A percentile compares a stretch with the other conserved stretches of the same genome.
These are phyloP conservation scores for Drosophila melanogaster DNA, from an alignment of 1,140 invertebrate species.

Conservation along the genomic window DNA sequence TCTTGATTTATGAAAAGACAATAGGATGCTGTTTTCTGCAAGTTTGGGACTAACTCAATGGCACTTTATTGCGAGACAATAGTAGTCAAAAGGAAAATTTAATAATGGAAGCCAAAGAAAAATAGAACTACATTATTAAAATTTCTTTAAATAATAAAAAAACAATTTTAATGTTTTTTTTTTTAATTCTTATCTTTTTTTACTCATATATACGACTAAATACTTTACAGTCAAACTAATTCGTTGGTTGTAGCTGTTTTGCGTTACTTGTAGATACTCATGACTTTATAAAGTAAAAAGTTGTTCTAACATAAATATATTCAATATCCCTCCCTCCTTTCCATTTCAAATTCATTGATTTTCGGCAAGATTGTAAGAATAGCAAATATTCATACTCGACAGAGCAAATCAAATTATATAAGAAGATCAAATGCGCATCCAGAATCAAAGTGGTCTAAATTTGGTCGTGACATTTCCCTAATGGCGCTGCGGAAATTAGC, in stretches of 20 bases:
- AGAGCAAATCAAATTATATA: constrained; percentile 40
- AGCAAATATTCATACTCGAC: constrained; percentile 28
- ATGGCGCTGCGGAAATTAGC: constrained; percentile 33
- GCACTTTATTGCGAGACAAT: neutral
- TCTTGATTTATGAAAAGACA: constrained; percentile 55
- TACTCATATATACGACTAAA: too few species aligned
- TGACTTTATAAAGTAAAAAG: neutral
- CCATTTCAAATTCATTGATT: constrained; percentile 27
- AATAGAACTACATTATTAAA: neutral
- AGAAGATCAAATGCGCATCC: constrained; percentile 35
- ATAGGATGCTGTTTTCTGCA: constrained; percentile 34
- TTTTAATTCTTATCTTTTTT: too few species aligned
- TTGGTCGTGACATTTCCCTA: constrained; percentile 50
- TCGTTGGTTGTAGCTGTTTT: too few species aligned
- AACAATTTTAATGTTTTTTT: too few species aligned
- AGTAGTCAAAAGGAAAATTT: too few species aligned
- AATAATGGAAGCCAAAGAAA: neutral
- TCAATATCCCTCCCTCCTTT: too few species aligned
- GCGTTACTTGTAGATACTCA: too few species aligned
- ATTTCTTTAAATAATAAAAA: neutral
- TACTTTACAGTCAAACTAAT: too few species aligned
- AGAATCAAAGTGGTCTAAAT: constrained; percentile 50
- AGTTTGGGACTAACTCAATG: neutral
- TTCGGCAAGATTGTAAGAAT: constrained; percentile 11
- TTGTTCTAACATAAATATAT: too few species aligned